Evolutionary conservation across 1,140 invertebrate species (phyloP).

Genomic region (Tetramorium alpestre): DNA sequence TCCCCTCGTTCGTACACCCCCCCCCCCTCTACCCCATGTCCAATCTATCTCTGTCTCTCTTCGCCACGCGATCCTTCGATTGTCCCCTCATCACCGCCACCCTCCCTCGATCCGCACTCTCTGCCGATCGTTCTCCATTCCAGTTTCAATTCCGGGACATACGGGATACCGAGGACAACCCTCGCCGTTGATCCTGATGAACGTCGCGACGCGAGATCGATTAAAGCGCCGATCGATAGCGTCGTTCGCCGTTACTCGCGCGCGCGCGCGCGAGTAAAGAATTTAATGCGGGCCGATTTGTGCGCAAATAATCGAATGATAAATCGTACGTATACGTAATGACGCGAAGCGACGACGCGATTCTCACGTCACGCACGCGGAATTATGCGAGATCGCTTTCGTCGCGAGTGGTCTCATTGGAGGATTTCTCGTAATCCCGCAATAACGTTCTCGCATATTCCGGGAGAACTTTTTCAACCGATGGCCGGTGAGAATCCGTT

Average conservation of each 20-base stretch:
- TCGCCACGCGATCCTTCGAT: constrained; percentile 6
- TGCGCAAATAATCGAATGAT: constrained; percentile 2
- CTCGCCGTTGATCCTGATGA: constrained; percentile 62
- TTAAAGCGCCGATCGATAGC: constrained; percentile 53
- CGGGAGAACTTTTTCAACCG: constrained; percentile 29
- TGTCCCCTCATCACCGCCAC: neutral
- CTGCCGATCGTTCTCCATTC: constrained; percentile 54
- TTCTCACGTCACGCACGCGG: constrained; percentile 22
- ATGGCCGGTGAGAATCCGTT: constrained; percentile 43
- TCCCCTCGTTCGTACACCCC: neutral
- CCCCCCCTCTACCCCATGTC: too few relatives aligned
- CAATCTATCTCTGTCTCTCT: constrained; percentile 46
- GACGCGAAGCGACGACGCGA: constrained; percentile 5
- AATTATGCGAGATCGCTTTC: constrained; percentile 37
- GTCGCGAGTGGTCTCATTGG: neutral
- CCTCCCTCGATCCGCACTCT: neutral
- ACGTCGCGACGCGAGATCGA: constrained; percentile 62
- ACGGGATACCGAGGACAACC: constrained; percentile 50
- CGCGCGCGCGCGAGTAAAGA: neutral
- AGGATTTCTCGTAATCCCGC: constrained; percentile 26
- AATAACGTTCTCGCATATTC: constrained; percentile 47
- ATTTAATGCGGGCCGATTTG: neutral
- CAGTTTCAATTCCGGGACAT: constrained; percentile 64
- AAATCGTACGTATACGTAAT: neutral
- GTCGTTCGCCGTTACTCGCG: neutral